phyloP scores from a whole-genome alignment of 2,888 invertebrate genomes.

The Nudaria mundana region DNA sequence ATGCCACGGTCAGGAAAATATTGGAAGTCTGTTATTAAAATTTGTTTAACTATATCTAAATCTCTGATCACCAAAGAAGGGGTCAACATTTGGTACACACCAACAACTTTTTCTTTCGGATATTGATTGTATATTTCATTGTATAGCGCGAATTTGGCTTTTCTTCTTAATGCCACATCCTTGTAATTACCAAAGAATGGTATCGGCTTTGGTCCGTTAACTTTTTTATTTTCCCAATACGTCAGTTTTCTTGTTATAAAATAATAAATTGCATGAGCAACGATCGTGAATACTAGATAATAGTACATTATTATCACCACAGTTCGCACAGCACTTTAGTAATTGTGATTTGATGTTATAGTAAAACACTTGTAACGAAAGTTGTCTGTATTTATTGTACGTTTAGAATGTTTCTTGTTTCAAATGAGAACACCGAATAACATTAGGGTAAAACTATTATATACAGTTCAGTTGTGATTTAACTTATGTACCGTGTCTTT shows the following conservation, averaged over 20 bases:
- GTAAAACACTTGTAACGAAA: too few relatives aligned
- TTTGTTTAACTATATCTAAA: constrained; percentile 48
- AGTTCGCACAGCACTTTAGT: too few relatives aligned
- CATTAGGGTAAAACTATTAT: too few relatives aligned
- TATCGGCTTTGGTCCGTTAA: constrained; percentile 41
- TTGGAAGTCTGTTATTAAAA: constrained; percentile 53
- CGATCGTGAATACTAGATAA: not conserved
- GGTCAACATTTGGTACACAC: constrained; percentile 44
- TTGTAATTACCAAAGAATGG: constrained; percentile 35
- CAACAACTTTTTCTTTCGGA: constrained; percentile 49
- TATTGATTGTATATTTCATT: constrained; percentile 47
- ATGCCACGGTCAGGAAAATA: constrained; percentile 46
- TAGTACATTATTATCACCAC: not conserved
- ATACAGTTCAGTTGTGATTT: too few relatives aligned
- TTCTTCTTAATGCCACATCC: constrained; percentile 33
- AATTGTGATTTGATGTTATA: too few relatives aligned
- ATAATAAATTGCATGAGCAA: not conserved
- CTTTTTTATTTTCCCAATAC: constrained; percentile 1
- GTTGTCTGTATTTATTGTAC: too few relatives aligned
- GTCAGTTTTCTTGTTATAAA: not conserved
- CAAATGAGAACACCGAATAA: too few relatives aligned
- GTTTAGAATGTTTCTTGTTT: too few relatives aligned
- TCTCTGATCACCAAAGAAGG: constrained; percentile 49
- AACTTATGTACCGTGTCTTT: too few relatives aligned
- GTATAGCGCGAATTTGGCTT: constrained; percentile 31